Evolutionary conservation across 2,113 vertebrate genomes (phyloP).

Genomic region (Theropithecus gelada): DNA sequence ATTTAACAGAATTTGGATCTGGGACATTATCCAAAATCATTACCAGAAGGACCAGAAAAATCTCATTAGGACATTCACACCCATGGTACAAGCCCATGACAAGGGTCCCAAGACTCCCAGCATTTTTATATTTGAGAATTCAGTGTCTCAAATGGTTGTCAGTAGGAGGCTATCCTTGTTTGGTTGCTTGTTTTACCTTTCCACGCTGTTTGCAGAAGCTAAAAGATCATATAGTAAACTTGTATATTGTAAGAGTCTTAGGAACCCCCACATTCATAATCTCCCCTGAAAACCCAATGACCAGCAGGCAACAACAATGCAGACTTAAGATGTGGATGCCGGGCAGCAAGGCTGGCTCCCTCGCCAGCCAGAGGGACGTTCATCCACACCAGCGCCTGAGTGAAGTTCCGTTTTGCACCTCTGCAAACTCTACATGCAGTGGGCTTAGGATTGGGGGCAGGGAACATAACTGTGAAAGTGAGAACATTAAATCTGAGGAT

Average conservation of each 20-base stretch:
- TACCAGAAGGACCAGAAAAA: slow-evolving; percentile 5
- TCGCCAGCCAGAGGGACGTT: neutral
- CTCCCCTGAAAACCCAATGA: neutral
- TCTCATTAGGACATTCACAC: neutral
- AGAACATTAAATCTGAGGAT: neutral
- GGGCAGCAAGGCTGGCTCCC: neutral
- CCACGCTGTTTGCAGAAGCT: neutral
- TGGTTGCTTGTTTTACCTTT: neutral
- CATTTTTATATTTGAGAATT: neutral
- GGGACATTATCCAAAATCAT: slow-evolving; percentile 19
- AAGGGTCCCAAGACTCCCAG: neutral
- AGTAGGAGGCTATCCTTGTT: neutral
- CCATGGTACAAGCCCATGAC: rapidly evolving
- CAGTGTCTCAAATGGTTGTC: neutral
- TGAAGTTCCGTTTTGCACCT: neutral
- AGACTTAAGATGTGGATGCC: neutral
- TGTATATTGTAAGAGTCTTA: neutral
- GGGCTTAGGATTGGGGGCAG: neutral
- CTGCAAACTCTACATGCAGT: neutral
- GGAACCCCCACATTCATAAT: neutral
- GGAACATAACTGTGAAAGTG: neutral
- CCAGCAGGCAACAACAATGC: neutral
- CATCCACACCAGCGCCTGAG: rapidly evolving
- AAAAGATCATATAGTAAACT: neutral
- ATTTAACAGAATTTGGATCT: slow-evolving; percentile 45